phyloP scores from a whole-genome alignment of 2,888 invertebrate species.

The Noctua janthe region DNA sequence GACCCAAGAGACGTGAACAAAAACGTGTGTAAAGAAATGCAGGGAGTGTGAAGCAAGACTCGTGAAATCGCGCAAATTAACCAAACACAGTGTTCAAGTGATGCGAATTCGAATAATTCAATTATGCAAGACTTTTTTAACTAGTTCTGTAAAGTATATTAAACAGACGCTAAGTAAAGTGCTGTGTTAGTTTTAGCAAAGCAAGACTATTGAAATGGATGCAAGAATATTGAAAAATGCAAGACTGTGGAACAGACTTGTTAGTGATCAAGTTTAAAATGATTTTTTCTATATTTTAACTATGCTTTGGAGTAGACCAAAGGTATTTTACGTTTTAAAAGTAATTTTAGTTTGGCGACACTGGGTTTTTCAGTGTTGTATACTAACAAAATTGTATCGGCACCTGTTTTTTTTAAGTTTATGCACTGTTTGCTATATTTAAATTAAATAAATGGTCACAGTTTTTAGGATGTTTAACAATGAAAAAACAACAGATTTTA shows the following conservation, averaged over 20 bases:
- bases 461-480: slow-evolving; percentile 10
- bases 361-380: slow-evolving; percentile 44
- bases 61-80: slow-evolving; percentile 40
- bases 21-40: not conserved
- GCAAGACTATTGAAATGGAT: slow-evolving; percentile 42
- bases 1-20: slow-evolving; percentile 60
- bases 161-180: slow-evolving; percentile 47
- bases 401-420: slow-evolving; percentile 50
- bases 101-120: slow-evolving; percentile 51
- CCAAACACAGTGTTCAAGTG: slow-evolving; percentile 41
- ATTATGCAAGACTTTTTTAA: slow-evolving; percentile 49
- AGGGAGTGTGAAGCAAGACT: not conserved
- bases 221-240: slow-evolving; percentile 42
- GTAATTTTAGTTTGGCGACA: slow-evolving; percentile 53
- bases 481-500: not conserved
- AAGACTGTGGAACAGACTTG: slow-evolving; percentile 66
- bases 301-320: slow-evolving; percentile 66
- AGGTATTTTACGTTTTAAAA: slow-evolving; percentile 58
- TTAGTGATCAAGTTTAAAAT: slow-evolving; percentile 59
- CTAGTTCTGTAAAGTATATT: slow-evolving; percentile 39
- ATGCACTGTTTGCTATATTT: slow-evolving; percentile 61
- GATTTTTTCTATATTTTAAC: slow-evolving; percentile 49
- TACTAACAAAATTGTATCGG: slow-evolving; percentile 61
- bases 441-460: slow-evolving; percentile 37
- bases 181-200: slow-evolving; percentile 41